phyloP scores from a whole-genome alignment of 2,888 invertebrate species.

The Napeogenes inachia region DNA sequence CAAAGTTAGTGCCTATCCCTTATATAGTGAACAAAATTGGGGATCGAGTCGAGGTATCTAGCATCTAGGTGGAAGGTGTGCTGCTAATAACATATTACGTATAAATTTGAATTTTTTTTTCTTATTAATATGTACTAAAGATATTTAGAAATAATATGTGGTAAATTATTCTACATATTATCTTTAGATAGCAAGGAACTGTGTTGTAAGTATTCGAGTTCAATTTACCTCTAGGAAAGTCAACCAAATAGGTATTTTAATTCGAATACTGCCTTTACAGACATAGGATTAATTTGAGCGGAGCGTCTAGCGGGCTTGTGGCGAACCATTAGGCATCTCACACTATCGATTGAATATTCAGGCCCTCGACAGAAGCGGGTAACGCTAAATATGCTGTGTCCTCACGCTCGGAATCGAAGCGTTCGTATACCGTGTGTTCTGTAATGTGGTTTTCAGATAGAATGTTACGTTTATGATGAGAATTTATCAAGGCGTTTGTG shows the following conservation, averaged over 20 bases:
- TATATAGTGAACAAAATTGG: not conserved
- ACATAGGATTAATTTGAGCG: conserved; percentile 7
- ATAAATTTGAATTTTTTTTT: no score
- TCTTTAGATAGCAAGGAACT: not conserved
- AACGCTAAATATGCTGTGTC: conserved; percentile 29
- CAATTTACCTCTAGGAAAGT: not conserved
- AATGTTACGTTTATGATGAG: conserved; percentile 2
- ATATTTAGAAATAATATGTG: no score
- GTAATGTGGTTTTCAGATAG: conserved; percentile 5
- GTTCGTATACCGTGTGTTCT: conserved; percentile 5
- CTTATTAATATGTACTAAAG: no score
- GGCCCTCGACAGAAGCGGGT: conserved; percentile 39
- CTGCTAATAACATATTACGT: not conserved
- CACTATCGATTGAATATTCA: conserved; percentile 57
- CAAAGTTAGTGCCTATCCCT: conserved; percentile 6
- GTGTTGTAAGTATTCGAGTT: not conserved
- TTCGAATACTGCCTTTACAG: conserved; percentile 1
- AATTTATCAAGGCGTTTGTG: not conserved
- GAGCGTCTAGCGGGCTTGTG: conserved; percentile 19
- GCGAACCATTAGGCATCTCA: conserved; percentile 38
- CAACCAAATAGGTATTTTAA: not conserved
- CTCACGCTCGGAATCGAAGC: conserved; percentile 24
- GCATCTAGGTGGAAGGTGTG: not conserved
- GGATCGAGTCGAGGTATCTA: not conserved
- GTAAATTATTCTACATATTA: not conserved